Conservation (phyloP, 1,140 invertebrate species). For the Charaxes varanes region DNA sequence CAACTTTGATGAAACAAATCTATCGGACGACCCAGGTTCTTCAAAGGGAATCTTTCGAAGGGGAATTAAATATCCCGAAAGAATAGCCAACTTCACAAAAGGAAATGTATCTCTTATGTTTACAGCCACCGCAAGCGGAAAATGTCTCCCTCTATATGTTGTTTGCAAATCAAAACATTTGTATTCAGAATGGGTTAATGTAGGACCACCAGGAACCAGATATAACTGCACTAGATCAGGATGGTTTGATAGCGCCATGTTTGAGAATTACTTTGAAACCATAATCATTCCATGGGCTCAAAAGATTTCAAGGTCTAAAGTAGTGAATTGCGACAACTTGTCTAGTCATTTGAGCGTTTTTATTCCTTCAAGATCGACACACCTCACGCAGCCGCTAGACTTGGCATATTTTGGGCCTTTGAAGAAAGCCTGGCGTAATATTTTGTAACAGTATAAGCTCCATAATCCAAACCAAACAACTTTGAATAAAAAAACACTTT, state of each 20-base stretch:
- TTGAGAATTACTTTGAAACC: constrained; percentile 47
- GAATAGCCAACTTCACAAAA: constrained; percentile 39
- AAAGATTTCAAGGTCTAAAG: constrained; percentile 8
- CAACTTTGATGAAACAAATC: constrained; percentile 66
- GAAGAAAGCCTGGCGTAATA: constrained; percentile 41
- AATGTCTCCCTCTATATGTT: constrained; percentile 37
- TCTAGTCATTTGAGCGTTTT: constrained; percentile 44
- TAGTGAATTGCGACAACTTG: constrained; percentile 23
- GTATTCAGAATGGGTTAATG: constrained; percentile 39
- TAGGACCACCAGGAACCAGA: constrained; percentile 33
- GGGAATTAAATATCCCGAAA: constrained; percentile 43
- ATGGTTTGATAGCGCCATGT: constrained; percentile 49
- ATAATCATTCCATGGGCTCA: constrained; percentile 27
- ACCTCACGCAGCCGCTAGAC: constrained; percentile 30
- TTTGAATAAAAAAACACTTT: too few species aligned
- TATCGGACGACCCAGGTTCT: constrained; percentile 46
- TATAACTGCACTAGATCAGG: constrained; percentile 48
- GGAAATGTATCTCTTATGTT: constrained; percentile 48
- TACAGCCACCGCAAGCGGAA: constrained; percentile 35
- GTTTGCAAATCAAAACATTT: constrained; percentile 54
- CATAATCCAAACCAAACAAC: neutral
- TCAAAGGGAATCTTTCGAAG: constrained; percentile 37
- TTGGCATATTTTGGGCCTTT: constrained; percentile 48
- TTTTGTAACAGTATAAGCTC: constrained; percentile 36
- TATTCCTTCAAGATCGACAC: constrained; percentile 49